phyloP scores from a whole-genome alignment of 92 coral and sea anemone genomes.

The Parazoanthus atlanticus region DNA sequence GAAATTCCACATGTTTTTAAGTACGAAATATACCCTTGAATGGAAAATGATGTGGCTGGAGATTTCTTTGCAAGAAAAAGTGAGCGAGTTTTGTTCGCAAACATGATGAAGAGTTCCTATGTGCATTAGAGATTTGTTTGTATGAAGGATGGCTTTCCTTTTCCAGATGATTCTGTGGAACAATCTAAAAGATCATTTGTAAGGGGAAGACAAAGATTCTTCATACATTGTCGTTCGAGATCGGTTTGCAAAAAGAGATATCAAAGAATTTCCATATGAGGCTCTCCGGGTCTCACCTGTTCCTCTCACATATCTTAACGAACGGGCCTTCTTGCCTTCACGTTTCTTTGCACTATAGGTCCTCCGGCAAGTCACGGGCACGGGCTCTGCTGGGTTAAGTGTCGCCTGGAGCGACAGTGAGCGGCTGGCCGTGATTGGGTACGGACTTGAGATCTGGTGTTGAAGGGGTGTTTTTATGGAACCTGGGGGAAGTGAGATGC shows the following conservation, averaged over 20 bases:
- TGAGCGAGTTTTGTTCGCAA: too few relatives aligned
- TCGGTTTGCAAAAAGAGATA: conserved; percentile 6
- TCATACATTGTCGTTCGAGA: neutral
- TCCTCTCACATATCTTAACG: conserved; percentile 50
- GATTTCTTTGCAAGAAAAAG: neutral
- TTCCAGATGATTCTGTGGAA: neutral
- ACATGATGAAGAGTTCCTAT: neutral
- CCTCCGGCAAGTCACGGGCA: conserved; percentile 73
- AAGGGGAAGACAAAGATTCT: too few relatives aligned
- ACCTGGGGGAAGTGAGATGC: conserved; percentile 47
- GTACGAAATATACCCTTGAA: neutral
- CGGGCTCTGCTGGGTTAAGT: conserved; percentile 58
- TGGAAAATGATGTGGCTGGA: neutral
- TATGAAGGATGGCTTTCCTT: neutral
- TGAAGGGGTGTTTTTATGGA: conserved; percentile 66
- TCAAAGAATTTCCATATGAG: conserved; percentile 54
- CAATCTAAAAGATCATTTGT: neutral
- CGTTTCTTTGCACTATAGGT: conserved; percentile 93
- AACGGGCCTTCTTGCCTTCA: conserved; percentile 85
- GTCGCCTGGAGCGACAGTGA: conserved; percentile 79
- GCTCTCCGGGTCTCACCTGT: conserved; percentile 76
- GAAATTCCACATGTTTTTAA: neutral
- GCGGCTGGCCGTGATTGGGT: conserved; percentile 70
- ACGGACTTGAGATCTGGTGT: conserved; percentile 67
- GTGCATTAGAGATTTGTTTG: neutral